These are phyloP conservation scores for Dioctria linearis DNA, from an alignment of 2,888 invertebrate species.

Conservation along the genomic window DNA sequence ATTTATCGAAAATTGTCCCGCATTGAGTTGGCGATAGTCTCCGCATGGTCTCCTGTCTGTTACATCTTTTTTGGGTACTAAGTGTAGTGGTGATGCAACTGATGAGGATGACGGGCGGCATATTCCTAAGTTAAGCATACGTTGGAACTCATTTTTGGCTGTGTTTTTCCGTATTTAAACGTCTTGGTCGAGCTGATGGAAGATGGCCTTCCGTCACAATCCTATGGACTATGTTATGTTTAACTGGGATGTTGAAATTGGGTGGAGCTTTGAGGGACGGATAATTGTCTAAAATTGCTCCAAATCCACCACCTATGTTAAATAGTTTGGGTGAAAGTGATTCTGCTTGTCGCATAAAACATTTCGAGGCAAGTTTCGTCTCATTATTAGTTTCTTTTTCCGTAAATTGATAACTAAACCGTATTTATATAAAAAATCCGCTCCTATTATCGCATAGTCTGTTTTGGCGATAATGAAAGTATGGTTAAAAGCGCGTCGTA, in stretches of 20 bases:
- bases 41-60: background rate
- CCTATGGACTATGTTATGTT: conserved; percentile 18
- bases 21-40: background rate
- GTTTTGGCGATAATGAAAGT: no score
- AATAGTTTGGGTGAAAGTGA: background rate
- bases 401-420: no score
- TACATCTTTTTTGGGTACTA: background rate
- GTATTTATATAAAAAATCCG: no score
- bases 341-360: no score
- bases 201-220: background rate
- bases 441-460: no score
- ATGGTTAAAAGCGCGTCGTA: no score
- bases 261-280: background rate
- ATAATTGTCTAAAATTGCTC: background rate
- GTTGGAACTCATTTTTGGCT: conserved; percentile 56
- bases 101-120: conserved; percentile 52
- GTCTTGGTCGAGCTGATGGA: background rate
- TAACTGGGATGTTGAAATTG: background rate
- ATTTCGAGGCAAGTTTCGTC: no score
- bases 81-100: background rate
- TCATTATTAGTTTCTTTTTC: no score
- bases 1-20: no score
- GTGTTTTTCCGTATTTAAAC: no score
- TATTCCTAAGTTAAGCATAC: background rate
- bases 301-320: background rate